Evolutionary conservation across 2,797 vertebrate genomes (phyloP), one percentile per base, ranked within the genome.

Genomic region (Pyrocephalus nanus): DNA sequence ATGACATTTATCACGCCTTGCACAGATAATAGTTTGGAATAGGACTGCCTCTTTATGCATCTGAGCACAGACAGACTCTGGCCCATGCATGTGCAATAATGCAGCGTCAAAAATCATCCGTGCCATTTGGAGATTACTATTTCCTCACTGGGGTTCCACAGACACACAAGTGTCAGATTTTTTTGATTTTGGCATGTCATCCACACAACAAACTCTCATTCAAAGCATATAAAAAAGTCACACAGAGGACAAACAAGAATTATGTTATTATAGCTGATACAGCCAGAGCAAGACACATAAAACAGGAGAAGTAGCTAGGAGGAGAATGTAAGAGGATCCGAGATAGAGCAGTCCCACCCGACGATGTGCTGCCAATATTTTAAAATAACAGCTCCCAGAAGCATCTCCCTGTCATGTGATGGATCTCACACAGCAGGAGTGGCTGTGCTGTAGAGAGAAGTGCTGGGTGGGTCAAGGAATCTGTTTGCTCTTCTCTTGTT

Each of bases 351-450:
- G 96, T 89, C 84, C 93, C 95, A 95, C 94, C 93, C 93, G 0
- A 71, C 48, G 55, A 82, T 71, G 71, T 94, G 71, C 92, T 96
- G 96, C 96, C 95, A 96, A 22, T 83, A 83, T 87, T 94, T 89
- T 93, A 95, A 97, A 96, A 95, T 89, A 96, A 93, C 93, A 95
- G 81, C 54, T 96, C 89, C 83, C 84, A 92, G 69, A 87, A 93
- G 81, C 75, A 60, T 82, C 70, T 85, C 72, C 57, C 38, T 8
- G 5, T 88, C 96, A 88, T 64, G 67, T 94, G 93, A 88, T 11
- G 9, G 65, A 85, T 91, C 74, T 57, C 84, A 89, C 78, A 73
- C 64, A 93, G 64, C 34, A 89, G 94, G 93, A 92, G 86, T 58
- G 81, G 92, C 57, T 42, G n/a, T 43, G 57, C 67, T 79, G 45